phyloP scores from a whole-genome alignment of 2,888 invertebrate species.

The Dynastes tityus region DNA sequence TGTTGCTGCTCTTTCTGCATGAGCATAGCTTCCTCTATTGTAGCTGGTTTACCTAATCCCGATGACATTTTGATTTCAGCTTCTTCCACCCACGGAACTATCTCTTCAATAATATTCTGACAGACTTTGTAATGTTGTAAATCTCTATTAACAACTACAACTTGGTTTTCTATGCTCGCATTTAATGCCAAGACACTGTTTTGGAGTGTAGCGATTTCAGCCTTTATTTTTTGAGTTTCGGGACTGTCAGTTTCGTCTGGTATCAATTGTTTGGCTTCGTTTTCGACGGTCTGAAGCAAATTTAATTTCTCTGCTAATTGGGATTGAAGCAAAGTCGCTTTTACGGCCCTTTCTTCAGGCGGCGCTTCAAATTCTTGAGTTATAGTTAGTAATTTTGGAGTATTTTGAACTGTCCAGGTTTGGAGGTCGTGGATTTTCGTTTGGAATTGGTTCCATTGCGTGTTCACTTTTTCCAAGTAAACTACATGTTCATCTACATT shows the following conservation, averaged over 20 bases:
- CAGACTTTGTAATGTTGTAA: constrained; percentile 89
- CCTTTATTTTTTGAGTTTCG: constrained; percentile 83
- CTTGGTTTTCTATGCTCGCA: constrained; percentile 83
- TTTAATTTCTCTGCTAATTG: constrained; percentile 85
- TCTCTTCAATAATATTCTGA: constrained; percentile 83
- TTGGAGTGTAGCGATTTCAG: constrained; percentile 83
- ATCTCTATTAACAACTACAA: constrained; percentile 83
- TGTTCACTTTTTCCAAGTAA: constrained; percentile 85
- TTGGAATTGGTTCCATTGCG: constrained; percentile 87
- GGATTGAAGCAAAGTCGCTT: constrained; percentile 82
- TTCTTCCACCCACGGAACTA: constrained; percentile 91
- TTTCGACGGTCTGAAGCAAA: constrained; percentile 78
- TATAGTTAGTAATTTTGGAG: constrained; percentile 82
- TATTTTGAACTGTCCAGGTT: constrained; percentile 86
- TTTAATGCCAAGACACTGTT: constrained; percentile 85
- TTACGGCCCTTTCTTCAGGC: constrained; percentile 87
- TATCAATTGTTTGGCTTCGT: constrained; percentile 83
- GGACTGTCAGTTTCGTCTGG: constrained; percentile 77
- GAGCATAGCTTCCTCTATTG: constrained; percentile 86
- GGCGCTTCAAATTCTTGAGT: constrained; percentile 84
- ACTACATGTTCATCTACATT: constrained; percentile 86
- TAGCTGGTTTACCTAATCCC: constrained; percentile 82
- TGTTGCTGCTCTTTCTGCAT: constrained; percentile 81
- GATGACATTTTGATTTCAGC: constrained; percentile 86
- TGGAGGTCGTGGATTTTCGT: constrained; percentile 83